phyloP scores from a whole-genome alignment of 2,113 vertebrate species.

The Zapornia atra region DNA sequence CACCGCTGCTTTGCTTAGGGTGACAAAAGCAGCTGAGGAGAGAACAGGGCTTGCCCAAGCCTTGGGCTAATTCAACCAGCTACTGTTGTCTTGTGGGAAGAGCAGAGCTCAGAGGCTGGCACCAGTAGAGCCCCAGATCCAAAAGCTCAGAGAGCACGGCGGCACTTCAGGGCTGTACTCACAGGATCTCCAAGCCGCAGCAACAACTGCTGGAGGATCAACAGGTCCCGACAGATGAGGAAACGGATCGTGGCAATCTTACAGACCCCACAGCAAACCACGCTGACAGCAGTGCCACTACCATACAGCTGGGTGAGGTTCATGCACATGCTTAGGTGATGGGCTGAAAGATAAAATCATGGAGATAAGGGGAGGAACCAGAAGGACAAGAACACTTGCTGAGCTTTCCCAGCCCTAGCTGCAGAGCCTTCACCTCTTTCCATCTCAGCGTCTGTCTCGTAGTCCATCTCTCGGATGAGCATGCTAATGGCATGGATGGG shows the following conservation, averaged over 20 bases:
- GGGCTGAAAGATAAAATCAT: conserved; percentile 68
- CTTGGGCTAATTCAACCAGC: background rate
- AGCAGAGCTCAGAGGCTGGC: background rate
- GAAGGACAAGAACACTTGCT: background rate
- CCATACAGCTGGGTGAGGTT: conserved; percentile 89
- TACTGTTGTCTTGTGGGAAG: background rate
- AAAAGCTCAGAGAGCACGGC: fast-evolving
- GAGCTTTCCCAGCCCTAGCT: background rate
- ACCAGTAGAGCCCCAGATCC: background rate
- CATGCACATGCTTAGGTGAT: conserved; percentile 77
- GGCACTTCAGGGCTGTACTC: conserved; percentile 49
- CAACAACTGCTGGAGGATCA: conserved; percentile 90
- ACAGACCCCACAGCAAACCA: conserved; percentile 83
- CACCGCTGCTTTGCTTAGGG: background rate
- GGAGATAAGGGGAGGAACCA: background rate
- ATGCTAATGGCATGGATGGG: conserved; percentile 82
- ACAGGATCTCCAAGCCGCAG: conserved; percentile 86
- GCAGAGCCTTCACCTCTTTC: conserved; percentile 58
- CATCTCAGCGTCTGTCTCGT: conserved; percentile 84
- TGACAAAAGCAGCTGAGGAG: background rate
- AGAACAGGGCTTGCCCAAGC: background rate
- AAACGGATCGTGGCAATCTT: conserved; percentile 84
- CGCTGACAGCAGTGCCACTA: conserved; percentile 70
- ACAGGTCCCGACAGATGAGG: conserved; percentile 88
- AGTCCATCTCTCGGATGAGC: conserved; percentile 91